Evolutionary conservation across 2,888 invertebrate species (phyloP).

Genomic region (Stramonita haemastoma): DNA sequence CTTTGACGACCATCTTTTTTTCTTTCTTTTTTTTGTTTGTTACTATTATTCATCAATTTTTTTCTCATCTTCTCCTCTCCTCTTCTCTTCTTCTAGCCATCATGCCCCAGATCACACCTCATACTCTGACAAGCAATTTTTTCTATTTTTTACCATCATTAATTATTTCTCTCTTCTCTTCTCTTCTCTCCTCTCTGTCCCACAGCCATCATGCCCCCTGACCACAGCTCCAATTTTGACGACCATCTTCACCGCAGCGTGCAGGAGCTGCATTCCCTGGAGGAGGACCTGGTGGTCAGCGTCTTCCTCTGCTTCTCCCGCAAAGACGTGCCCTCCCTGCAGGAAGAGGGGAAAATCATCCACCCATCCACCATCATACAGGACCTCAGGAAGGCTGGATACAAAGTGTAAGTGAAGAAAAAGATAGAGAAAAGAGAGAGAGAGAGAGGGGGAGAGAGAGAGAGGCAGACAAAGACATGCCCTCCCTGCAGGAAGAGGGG

Average conservation of each 20-base stretch:
- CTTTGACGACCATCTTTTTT: slow-evolving; percentile 72
- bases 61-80: no score
- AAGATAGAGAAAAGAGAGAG: no score
- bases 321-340: slow-evolving; percentile 61
- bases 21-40: no score
- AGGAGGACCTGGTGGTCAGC: slow-evolving; percentile 59
- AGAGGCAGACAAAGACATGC: slow-evolving; percentile 58
- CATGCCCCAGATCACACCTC: no score
- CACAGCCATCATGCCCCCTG: slow-evolving; percentile 73
- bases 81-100: no score
- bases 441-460: no score
- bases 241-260: slow-evolving; percentile 71
- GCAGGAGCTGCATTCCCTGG: slow-evolving; percentile 64
- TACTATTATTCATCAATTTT: no score
- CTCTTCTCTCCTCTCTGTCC: background rate
- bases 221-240: slow-evolving; percentile 72
- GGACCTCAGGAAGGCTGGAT: slow-evolving; percentile 63
- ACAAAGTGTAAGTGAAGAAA: slow-evolving; percentile 62
- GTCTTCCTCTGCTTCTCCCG: slow-evolving; percentile 67
- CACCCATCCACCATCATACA: slow-evolving; percentile 64
- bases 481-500: slow-evolving; percentile 52
- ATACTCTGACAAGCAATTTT: no score
- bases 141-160: no score
- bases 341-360: slow-evolving; percentile 56
- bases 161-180: no score